phyloP scores from a whole-genome alignment of 2,113 vertebrate genomes.

The Periophthalmus modestus region DNA sequence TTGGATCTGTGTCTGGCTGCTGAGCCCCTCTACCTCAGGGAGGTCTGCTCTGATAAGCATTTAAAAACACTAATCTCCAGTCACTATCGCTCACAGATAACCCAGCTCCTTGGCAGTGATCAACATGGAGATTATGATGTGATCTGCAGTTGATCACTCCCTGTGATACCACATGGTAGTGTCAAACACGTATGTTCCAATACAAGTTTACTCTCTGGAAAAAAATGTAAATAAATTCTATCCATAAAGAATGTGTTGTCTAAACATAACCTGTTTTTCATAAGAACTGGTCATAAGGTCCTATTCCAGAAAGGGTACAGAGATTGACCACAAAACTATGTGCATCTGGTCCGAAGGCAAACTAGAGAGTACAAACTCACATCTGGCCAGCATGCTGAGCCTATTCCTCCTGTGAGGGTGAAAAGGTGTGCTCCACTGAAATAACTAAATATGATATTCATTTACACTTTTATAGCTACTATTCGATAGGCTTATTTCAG shows the following conservation, averaged over 20 bases:
- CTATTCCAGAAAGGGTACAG: neutral
- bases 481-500: neutral
- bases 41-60: constrained; percentile 63
- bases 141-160: constrained; percentile 62
- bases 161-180: constrained; percentile 50
- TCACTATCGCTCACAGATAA: constrained; percentile 53
- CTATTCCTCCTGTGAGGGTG: neutral
- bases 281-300: neutral
- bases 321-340: neutral
- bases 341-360: neutral
- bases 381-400: too few species aligned
- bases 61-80: constrained; percentile 70
- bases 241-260: neutral
- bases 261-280: too few species aligned
- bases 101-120: constrained; percentile 59
- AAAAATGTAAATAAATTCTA: neutral
- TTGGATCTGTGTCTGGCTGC: constrained; percentile 37
- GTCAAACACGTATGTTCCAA: constrained; percentile 45
- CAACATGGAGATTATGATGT: constrained; percentile 58
- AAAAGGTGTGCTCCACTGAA: neutral
- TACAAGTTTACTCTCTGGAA: constrained; percentile 28
- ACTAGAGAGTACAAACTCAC: neutral
- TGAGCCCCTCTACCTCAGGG: constrained; percentile 55
- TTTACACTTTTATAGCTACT: too few species aligned
- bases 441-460: neutral